These are phyloP conservation scores for Bicyclus anynana DNA, from an alignment of 1,140 invertebrate species.

Conservation along the genomic window DNA sequence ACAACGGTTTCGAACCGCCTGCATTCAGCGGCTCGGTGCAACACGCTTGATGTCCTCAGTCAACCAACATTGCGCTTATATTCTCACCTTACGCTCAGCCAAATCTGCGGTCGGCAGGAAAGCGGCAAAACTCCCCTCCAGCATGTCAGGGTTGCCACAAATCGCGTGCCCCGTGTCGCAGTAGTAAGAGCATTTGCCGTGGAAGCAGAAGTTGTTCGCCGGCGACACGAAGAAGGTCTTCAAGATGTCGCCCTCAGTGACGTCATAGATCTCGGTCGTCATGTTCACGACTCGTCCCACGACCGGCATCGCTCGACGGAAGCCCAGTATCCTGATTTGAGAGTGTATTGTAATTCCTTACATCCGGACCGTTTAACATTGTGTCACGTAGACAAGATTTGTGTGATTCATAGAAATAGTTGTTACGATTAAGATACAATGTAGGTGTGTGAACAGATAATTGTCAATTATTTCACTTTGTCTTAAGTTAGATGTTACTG, in stretches of 20 bases:
- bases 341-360: constrained; percentile 4
- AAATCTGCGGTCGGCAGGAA: constrained; percentile 92
- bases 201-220: constrained; percentile 95
- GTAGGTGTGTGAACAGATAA: no score
- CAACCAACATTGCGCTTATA: not conserved
- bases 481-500: no score
- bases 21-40: no score
- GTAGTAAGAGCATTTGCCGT: constrained; percentile 97
- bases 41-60: no score
- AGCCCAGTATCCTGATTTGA: constrained; percentile 87
- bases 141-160: constrained; percentile 95
- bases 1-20: no score
- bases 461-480: no score
- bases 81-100: constrained; percentile 87
- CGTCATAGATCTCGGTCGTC: constrained; percentile 94
- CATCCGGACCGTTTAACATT: constrained; percentile 11
- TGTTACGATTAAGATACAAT: not conserved
- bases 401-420: not conserved
- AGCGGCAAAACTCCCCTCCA: constrained; percentile 97
- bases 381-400: not conserved
- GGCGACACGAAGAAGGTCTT: constrained; percentile 98
- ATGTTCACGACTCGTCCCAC: constrained; percentile 94
- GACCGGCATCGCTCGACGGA: constrained; percentile 93
- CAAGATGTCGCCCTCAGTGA: constrained; percentile 92
- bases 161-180: constrained; percentile 99